Evolutionary conservation across 2,797 vertebrate species (phyloP).

Genomic region (Myotis pilosus): DNA sequence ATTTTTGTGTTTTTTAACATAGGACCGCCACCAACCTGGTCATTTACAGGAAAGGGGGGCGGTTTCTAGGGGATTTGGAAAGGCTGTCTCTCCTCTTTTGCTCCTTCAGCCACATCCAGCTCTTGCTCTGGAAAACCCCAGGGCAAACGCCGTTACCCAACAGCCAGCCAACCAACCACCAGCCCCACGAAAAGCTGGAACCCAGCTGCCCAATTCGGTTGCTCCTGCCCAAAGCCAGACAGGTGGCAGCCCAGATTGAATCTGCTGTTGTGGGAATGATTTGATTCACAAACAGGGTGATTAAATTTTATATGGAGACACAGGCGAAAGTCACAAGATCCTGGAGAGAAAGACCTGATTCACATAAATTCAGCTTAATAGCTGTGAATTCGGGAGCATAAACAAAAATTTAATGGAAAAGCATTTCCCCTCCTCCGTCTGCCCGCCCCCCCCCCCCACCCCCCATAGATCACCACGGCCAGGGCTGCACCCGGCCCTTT

Average conservation of each 20-base stretch:
- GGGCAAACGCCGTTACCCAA: constrained; percentile 26
- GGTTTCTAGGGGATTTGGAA: not conserved
- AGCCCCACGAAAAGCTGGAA: constrained; percentile 60
- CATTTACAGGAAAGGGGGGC: constrained; percentile 49
- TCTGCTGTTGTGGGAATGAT: constrained; percentile 85
- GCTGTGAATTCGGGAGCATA: constrained; percentile 80
- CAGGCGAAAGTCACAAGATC: constrained; percentile 85
- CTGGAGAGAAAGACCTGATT: constrained; percentile 80
- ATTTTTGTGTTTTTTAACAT: constrained; percentile 56
- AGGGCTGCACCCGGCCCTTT: not conserved
- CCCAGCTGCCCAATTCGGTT: constrained; percentile 73
- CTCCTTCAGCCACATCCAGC: not conserved
- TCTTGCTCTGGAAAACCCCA: constrained; percentile 41
- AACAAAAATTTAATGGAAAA: constrained; percentile 81
- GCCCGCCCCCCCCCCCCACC: constrained; percentile 29
- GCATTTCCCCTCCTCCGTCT: constrained; percentile 74
- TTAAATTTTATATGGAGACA: constrained; percentile 87
- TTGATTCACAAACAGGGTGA: constrained; percentile 87
- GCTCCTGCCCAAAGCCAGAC: constrained; percentile 81
- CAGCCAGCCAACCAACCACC: constrained; percentile 60
- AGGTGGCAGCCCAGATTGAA: constrained; percentile 86
- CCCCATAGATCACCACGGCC: constrained; percentile 40
- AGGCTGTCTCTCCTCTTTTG: not conserved
- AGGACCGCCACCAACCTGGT: constrained; percentile 51
- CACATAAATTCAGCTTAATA: constrained; percentile 84